Evolutionary conservation across 2,797 vertebrate genomes (phyloP).

Genomic region (Pangasius djambal): DNA sequence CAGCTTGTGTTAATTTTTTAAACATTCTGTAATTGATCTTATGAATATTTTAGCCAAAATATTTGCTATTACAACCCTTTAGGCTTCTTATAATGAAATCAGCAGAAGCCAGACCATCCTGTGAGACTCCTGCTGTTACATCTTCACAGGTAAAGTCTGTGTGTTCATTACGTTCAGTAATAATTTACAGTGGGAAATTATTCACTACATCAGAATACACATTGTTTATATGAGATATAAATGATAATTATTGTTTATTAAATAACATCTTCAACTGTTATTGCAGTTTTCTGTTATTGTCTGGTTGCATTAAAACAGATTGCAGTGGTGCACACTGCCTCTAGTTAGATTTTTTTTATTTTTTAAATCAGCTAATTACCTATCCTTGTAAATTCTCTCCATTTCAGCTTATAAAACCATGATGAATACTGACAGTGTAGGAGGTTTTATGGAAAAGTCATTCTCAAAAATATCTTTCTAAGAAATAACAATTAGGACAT

Average conservation of each 20-base stretch:
- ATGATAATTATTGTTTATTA: neutral
- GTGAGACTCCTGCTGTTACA: neutral
- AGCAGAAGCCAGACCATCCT: neutral
- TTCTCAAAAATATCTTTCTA: no score
- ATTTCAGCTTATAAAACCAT: no score
- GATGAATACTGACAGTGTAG: no score
- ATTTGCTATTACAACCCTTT: neutral
- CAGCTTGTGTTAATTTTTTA: neutral
- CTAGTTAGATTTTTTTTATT: neutral
- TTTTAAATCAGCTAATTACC: neutral
- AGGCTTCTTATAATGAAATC: neutral
- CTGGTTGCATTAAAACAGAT: neutral
- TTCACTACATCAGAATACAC: neutral
- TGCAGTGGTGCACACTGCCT: neutral
- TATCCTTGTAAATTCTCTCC: neutral
- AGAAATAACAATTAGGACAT: no score
- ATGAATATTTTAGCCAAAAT: neutral
- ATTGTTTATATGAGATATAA: neutral
- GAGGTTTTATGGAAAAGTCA: no score
- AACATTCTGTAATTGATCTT: neutral
- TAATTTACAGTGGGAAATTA: neutral
- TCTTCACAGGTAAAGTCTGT: neutral
- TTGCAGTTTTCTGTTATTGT: neutral
- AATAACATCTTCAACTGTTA: neutral
- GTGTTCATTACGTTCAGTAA: neutral